Evolutionary conservation across 2,888 invertebrate species (phyloP).

Genomic region (Torymus aiolomorphi): DNA sequence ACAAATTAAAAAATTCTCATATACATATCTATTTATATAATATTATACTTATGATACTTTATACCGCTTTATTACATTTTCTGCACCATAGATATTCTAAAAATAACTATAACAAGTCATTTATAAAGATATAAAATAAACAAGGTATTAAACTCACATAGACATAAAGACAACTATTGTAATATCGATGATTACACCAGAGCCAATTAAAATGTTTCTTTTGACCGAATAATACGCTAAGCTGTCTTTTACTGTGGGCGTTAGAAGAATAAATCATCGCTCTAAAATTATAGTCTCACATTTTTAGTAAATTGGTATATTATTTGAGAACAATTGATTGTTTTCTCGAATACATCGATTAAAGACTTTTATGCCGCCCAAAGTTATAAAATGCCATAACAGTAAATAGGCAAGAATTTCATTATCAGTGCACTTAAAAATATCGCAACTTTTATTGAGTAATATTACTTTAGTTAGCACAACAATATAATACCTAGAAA

Average conservation of each 20-base stretch:
- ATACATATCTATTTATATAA: too few species aligned
- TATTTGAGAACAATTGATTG: constrained; percentile 41
- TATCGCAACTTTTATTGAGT: neutral
- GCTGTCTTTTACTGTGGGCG: constrained; percentile 19
- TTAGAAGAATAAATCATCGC: constrained; percentile 44
- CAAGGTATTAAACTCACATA: neutral
- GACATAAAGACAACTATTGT: constrained; percentile 13
- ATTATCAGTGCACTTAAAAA: neutral
- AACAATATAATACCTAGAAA: too few species aligned
- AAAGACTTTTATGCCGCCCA: constrained; percentile 24
- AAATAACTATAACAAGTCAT: constrained; percentile 7
- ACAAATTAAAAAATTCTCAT: too few species aligned
- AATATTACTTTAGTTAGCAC: neutral
- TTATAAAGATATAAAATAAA: constrained; percentile 9
- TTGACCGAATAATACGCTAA: constrained; percentile 22
- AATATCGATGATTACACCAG: constrained; percentile 22
- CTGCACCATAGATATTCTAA: neutral
- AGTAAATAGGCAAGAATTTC: neutral
- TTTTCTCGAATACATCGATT: constrained; percentile 11
- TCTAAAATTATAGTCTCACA: constrained; percentile 42
- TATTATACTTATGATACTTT: too few species aligned
- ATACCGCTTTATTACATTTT: too few species aligned
- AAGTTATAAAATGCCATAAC: constrained; percentile 29
- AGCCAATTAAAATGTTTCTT: constrained; percentile 43
- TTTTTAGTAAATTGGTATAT: constrained; percentile 41